These are phyloP conservation scores for Neolamprologus ventralis DNA, from an alignment of 2,113 vertebrate genomes.

Conservation along the genomic window DNA sequence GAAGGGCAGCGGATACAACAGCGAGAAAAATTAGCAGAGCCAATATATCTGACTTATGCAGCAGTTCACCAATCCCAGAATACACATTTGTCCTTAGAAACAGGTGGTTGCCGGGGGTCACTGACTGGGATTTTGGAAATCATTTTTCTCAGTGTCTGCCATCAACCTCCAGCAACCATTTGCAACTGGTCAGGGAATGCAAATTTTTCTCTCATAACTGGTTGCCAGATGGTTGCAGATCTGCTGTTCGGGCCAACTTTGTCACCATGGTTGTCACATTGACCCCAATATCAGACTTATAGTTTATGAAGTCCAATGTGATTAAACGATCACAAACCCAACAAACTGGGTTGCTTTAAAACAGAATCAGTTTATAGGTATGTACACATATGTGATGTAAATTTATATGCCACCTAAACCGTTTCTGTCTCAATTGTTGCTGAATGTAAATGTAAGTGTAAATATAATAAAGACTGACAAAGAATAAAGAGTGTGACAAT, in stretches of 20 bases:
- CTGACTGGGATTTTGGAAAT: neutral
- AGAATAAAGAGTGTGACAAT: neutral
- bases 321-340: neutral
- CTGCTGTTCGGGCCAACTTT: neutral
- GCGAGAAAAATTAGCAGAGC: neutral
- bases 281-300: neutral
- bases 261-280: neutral
- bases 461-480: constrained; percentile 26
- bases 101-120: fast-evolving
- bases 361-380: neutral
- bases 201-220: neutral
- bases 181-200: neutral
- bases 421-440: neutral
- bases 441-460: constrained; percentile 7
- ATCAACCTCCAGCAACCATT: neutral
- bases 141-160: neutral
- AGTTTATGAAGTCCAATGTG: neutral
- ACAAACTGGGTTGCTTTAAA: neutral
- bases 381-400: neutral
- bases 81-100: neutral
- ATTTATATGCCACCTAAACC: neutral
- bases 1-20: neutral
- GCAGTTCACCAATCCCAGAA: neutral
- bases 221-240: neutral
- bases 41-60: neutral